A percentile compares a stretch with the other conserved stretches of the same genome.
These are phyloP conservation scores for Hanleya hanleyi DNA, from an alignment of 2,888 invertebrate species.

Conservation along the genomic window DNA sequence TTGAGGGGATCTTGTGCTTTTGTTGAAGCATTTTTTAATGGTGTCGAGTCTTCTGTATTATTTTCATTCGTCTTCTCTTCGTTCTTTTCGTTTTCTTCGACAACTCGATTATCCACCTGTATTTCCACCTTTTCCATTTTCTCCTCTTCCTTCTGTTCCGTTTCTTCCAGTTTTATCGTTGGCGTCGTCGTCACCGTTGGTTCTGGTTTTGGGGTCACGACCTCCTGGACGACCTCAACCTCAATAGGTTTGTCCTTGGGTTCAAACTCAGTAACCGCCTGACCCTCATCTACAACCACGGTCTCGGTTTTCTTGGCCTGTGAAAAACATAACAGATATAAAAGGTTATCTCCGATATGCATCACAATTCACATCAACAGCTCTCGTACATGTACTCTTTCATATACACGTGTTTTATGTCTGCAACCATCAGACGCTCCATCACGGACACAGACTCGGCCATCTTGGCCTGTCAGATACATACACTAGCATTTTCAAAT, in stretches of 20 bases:
- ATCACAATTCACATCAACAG: no score
- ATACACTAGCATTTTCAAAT: no score
- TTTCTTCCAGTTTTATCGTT: not conserved
- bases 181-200: not conserved
- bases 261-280: not conserved
- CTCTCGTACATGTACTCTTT: no score
- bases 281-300: not conserved
- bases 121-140: slow-evolving; percentile 15
- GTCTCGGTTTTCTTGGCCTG: not conserved
- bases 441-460: no score
- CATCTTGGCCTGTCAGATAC: no score
- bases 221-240: not conserved
- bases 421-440: no score
- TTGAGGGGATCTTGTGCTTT: slow-evolving; percentile 28
- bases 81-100: slow-evolving; percentile 42
- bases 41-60: slow-evolving; percentile 8
- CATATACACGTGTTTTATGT: no score
- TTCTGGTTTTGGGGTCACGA: not conserved
- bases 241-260: not conserved
- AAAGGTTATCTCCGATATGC: no score
- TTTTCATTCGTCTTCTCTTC: slow-evolving; percentile 31
- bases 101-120: slow-evolving; percentile 13
- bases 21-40: not conserved
- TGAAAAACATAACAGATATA: not conserved
- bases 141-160: not conserved